Evolutionary conservation across 1,140 invertebrate species (phyloP), one percentile per base, ranked within the genome.

Genomic region (Rhopalosiphum maidis): DNA sequence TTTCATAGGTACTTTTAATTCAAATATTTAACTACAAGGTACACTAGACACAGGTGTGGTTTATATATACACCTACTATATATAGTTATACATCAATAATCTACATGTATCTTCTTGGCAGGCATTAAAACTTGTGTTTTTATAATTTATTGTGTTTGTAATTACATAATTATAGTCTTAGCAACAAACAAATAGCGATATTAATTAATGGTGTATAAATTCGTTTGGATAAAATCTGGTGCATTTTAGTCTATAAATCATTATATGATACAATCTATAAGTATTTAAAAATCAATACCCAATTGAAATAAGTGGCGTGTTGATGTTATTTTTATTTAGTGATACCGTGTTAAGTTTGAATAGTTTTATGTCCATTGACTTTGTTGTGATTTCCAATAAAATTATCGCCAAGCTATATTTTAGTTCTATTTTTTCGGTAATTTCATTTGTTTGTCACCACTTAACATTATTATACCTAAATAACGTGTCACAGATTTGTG

Each of bases 311-410:
- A 41, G 37, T 85, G 37, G 41, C 22, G 23, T 43, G 83, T 87
- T 30, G 43, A 48, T 87, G 30, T 48, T 87, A 87, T 87, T 87
- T 46, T n/a, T 46, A 46, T 88, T 88, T 88, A 51, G 30, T n/a
- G n/a, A 22, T 30, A n/a, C n/a, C 18, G 7, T 46, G n/a, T 87
- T 23, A 15, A 46, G 23, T 48, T 88, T n/a, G 21, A 88, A 88
- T 88, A 88, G 15, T 88, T 48, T n/a, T 88, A 88, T n/a, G 43
- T 88, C 37, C 87, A 37, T 89, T 89, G 48, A 37, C 87, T 89
- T 23, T 48, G 7, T 35, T 4, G 87, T 23, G 22, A 25, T 35
- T 54, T 89, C 22, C n/a, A 35, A 89, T 37, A 18, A 1, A 89
- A 54, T 55, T 55, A 22, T 54, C 48, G n/a, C 37, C 37, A 37